A percentile compares a stretch with the other conserved stretches of the same genome.
These are phyloP conservation scores for Spinibarbus caldwelli DNA, from an alignment of 2,797 vertebrate species.

Conservation along the genomic window DNA sequence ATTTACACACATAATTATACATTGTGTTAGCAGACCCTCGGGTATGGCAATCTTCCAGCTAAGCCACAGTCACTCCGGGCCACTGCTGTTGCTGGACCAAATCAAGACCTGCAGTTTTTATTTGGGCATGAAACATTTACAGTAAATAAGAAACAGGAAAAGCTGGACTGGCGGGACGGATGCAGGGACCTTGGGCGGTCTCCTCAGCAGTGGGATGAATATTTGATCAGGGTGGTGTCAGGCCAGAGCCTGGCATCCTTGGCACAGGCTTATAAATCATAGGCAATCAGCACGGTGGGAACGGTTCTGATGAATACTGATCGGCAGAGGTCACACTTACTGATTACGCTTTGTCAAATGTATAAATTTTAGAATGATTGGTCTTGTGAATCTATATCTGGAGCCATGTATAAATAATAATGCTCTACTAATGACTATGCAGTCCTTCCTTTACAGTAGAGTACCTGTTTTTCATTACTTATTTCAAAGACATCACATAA, in stretches of 20 bases:
- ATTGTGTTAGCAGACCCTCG: conserved; percentile 48
- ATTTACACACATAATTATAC: conserved; percentile 61
- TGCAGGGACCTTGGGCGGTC: conserved; percentile 19
- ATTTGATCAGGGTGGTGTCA: conserved; percentile 61
- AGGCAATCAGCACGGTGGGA: conserved; percentile 14
- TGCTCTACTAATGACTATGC: neutral
- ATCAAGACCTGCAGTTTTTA: conserved; percentile 27
- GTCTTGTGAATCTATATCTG: neutral
- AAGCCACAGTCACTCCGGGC: neutral
- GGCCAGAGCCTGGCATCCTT: conserved; percentile 41
- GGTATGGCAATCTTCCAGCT: conserved; percentile 46
- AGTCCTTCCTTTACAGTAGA: neutral
- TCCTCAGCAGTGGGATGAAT: conserved; percentile 57
- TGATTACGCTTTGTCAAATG: neutral
- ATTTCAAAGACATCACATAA: neutral
- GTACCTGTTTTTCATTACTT: neutral
- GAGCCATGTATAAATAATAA: neutral
- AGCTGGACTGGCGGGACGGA: conserved; percentile 46
- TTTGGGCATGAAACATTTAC: conserved; percentile 38
- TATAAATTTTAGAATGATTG: neutral
- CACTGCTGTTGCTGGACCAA: conserved; percentile 11
- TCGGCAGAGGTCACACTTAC: conserved; percentile 34
- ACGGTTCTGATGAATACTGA: conserved; percentile 55
- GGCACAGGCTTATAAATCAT: conserved; percentile 33
- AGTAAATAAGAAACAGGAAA: conserved; percentile 16